phyloP scores from a whole-genome alignment of 2,888 invertebrate species.

The Tipula unca region DNA sequence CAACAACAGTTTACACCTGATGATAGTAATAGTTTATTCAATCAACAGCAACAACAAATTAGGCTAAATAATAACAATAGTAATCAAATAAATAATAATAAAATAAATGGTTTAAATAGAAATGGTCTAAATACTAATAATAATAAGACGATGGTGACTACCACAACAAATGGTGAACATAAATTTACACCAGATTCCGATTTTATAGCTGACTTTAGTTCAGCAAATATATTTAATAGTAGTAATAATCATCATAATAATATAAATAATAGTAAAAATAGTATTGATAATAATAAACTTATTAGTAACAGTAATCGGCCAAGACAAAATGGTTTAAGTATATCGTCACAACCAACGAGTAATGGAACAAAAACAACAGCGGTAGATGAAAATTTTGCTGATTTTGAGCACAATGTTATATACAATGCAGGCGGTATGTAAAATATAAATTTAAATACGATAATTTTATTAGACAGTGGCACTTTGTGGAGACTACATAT shows the following conservation, averaged over 20 bases:
- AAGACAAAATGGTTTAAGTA: slow-evolving; percentile 21
- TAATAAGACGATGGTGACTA: not conserved
- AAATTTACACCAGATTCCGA: slow-evolving; percentile 42
- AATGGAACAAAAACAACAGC: slow-evolving; percentile 25
- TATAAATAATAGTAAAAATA: slow-evolving; percentile 27
- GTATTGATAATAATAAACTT: slow-evolving; percentile 25
- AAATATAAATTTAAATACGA: not conserved
- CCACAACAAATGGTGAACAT: slow-evolving; percentile 17
- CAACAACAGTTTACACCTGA: slow-evolving; percentile 22
- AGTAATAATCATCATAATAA: slow-evolving; percentile 33
- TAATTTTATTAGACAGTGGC: not conserved
- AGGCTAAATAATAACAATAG: slow-evolving; percentile 20
- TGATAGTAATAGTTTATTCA: slow-evolving; percentile 24
- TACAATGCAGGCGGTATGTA: slow-evolving; percentile 49
- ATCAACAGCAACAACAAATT: slow-evolving; percentile 18
- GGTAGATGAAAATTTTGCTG: slow-evolving; percentile 52
- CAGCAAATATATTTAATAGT: slow-evolving; percentile 62
- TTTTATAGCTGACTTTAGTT: slow-evolving; percentile 64
- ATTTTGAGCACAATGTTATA: slow-evolving; percentile 64
- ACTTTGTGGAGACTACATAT: not conserved
- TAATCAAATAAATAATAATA: slow-evolving; percentile 18
- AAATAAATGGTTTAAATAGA: not conserved
- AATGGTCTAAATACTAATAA: slow-evolving; percentile 2
- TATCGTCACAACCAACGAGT: slow-evolving; percentile 22
- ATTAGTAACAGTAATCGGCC: slow-evolving; percentile 22